These are phyloP conservation scores for Balearica regulorum DNA, from an alignment of 2,797 vertebrate species.

Conservation along the genomic window DNA sequence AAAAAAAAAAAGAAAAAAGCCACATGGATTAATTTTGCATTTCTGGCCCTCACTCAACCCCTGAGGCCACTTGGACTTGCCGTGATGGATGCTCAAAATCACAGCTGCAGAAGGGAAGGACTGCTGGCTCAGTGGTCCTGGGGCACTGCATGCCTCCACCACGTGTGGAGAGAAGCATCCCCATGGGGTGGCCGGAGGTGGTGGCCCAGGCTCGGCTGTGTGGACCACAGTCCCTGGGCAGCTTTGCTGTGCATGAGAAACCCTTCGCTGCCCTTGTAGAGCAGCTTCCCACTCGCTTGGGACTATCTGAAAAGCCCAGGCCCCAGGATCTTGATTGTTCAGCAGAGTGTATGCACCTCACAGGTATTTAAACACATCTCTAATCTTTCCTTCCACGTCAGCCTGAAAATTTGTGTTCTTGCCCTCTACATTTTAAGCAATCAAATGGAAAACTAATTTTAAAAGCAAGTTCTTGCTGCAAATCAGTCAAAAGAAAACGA, in stretches of 20 bases:
- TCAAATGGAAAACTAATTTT: not conserved
- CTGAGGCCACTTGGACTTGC: not conserved
- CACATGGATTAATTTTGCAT: not conserved
- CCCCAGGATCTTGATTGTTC: not conserved
- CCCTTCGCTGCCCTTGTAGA: not conserved
- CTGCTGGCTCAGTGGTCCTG: not conserved
- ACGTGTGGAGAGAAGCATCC: not conserved
- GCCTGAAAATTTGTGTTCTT: not conserved
- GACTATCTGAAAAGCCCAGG: not conserved
- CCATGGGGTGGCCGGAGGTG: accelerated
- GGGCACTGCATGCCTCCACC: accelerated
- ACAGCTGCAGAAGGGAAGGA: not conserved
- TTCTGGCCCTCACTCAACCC: not conserved
- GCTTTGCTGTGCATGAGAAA: not conserved
- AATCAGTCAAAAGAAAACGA: not conserved
- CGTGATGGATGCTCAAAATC: not conserved
- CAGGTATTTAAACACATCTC: not conserved
- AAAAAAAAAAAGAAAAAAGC: not conserved
- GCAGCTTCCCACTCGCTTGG: not conserved
- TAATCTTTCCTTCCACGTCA: not conserved
- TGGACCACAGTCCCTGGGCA: not conserved
- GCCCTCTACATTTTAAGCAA: not conserved
- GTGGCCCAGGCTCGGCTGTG: not conserved
- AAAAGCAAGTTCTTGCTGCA: not conserved
- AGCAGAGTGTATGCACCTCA: not conserved